These are phyloP conservation scores for Carollia perspicillata DNA, from an alignment of 2,113 vertebrate genomes.

Conservation along the genomic window DNA sequence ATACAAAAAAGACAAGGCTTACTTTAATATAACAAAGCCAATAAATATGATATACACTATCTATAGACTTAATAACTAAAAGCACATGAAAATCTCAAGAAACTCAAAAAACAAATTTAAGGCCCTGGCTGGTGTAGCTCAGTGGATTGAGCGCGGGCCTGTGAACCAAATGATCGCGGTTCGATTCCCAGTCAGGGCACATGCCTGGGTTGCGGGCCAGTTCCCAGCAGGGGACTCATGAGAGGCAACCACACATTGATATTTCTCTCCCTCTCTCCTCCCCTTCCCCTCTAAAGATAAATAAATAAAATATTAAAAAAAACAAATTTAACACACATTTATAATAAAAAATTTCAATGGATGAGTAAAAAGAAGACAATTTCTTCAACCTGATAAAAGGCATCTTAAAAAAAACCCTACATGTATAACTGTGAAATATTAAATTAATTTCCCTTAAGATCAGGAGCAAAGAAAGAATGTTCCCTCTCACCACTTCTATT, in stretches of 20 bases:
- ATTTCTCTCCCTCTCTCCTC: no score
- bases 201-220: no score
- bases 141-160: no score
- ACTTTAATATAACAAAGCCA: not conserved
- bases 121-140: no score
- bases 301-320: no score
- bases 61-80: not conserved
- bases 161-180: no score
- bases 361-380: not conserved
- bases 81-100: not conserved
- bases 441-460: not conserved
- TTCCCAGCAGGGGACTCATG: no score
- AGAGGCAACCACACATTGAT: no score
- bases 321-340: not conserved
- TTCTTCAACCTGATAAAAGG: not conserved
- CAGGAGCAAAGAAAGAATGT: not conserved
- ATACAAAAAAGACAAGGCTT: not conserved
- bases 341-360: not conserved
- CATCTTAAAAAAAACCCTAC: not conserved
- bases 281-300: no score
- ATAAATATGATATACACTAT: not conserved
- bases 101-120: not conserved
- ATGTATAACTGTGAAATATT: not conserved
- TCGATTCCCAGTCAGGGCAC: no score
- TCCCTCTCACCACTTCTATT: not conserved